Conservation (phyloP, 2,113 vertebrate species). For the Tichodroma muraria region DNA sequence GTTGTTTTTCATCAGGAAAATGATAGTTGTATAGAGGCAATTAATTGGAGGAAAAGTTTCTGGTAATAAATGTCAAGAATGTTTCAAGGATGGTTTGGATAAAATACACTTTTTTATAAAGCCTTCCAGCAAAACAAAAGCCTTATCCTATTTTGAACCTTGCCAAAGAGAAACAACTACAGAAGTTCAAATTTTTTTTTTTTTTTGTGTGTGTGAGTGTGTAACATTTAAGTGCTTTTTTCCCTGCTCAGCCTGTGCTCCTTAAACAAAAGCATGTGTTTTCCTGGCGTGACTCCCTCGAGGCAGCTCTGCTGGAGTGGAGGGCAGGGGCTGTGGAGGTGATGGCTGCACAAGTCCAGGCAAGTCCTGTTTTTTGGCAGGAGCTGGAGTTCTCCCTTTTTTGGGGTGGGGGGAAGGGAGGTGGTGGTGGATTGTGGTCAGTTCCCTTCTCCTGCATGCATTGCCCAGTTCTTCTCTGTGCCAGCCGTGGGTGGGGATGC, state of each 20-base stretch:
- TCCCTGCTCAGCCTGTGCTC: background rate
- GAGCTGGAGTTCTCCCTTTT: background rate
- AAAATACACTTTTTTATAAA: background rate
- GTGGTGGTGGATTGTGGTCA: background rate
- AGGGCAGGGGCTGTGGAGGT: background rate
- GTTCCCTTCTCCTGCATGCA: background rate
- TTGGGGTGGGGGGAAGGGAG: background rate
- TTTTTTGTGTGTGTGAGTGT: background rate
- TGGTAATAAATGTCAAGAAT: slow-evolving; percentile 31
- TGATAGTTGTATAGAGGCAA: background rate
- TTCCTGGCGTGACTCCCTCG: background rate
- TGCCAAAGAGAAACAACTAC: background rate
- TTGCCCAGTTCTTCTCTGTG: background rate
- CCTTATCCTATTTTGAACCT: slow-evolving; percentile 7
- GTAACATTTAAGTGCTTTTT: background rate
- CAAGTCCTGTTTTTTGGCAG: background rate
- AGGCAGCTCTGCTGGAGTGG: background rate
- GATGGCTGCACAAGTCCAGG: background rate
- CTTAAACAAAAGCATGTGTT: slow-evolving; percentile 59
- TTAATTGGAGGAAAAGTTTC: slow-evolving; percentile 42
- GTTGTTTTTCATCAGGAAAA: background rate
- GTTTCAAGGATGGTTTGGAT: background rate
- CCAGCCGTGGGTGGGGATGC: background rate
- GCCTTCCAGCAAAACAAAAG: background rate
- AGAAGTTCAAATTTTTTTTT: background rate